Percentiles rank a stretch among this genome's conserved stretches.
Conservation (phyloP, 2,113 vertebrate species). For the Psettodes erumei region DNA sequence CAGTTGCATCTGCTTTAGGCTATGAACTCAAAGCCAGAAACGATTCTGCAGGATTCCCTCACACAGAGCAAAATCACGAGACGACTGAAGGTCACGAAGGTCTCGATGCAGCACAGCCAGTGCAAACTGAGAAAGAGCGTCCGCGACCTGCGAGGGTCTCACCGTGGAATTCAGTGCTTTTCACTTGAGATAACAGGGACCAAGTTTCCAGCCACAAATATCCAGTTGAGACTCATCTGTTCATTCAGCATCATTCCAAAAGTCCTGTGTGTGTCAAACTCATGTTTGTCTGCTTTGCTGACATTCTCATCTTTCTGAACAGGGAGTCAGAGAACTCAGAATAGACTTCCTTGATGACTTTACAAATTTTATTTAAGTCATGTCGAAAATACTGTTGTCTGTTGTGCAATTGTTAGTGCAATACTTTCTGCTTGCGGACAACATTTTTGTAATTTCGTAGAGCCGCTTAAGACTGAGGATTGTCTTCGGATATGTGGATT, state of each 20-base stretch:
- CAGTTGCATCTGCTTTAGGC: neutral
- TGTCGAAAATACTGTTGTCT: neutral
- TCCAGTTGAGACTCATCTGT: constrained; percentile 21
- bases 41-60: neutral
- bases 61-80: neutral
- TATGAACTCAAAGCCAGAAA: neutral
- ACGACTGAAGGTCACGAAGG: neutral
- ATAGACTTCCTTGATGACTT: neutral
- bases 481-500: neutral
- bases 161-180: constrained; percentile 22
- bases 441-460: too few species aligned
- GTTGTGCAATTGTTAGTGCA: neutral
- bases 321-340: neutral
- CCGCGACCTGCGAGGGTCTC: neutral
- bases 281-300: neutral
- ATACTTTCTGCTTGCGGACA: too few species aligned
- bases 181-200: constrained; percentile 14
- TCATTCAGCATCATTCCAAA: neutral
- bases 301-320: neutral
- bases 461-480: neutral
- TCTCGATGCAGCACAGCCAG: neutral
- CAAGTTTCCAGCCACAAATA: neutral
- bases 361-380: neutral
- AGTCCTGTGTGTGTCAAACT: neutral
- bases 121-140: neutral